These are phyloP conservation scores for Bambusicola thoracicus DNA, from an alignment of 2,113 vertebrate genomes.

Conservation along the genomic window DNA sequence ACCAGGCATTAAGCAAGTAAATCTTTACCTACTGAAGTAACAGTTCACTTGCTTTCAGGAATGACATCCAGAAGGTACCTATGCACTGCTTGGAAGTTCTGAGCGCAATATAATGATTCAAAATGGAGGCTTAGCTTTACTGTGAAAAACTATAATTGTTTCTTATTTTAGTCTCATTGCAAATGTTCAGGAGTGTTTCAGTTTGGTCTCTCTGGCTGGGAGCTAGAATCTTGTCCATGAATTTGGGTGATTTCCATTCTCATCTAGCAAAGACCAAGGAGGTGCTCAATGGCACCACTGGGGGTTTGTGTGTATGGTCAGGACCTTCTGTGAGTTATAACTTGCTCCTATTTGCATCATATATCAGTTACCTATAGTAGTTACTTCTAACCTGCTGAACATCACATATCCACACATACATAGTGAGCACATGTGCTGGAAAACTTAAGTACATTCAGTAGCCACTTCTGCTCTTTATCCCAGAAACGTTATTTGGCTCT, in stretches of 20 bases:
- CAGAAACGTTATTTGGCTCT: neutral
- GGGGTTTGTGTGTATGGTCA: neutral
- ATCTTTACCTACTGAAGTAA: slow-evolving; percentile 4
- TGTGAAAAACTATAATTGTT: neutral
- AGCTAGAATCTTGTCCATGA: neutral
- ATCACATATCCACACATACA: neutral
- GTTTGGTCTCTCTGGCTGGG: neutral
- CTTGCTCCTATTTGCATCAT: neutral
- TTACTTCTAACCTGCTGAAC: neutral
- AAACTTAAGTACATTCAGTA: neutral
- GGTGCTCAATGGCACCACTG: neutral
- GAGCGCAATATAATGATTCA: neutral
- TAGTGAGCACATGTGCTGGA: fast-evolving
- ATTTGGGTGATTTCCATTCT: neutral
- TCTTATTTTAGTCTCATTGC: neutral
- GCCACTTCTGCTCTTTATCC: neutral
- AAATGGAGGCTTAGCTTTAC: neutral
- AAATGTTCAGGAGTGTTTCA: neutral
- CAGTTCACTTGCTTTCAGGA: neutral
- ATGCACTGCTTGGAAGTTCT: neutral
- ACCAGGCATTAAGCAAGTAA: slow-evolving; percentile 30
- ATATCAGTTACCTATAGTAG: neutral
- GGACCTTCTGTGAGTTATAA: neutral
- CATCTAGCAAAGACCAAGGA: neutral
- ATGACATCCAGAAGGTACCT: neutral